Percentiles rank a stretch among this genome's conserved stretches.
Evolutionary conservation across 2,797 vertebrate genomes (phyloP).

Genomic region (Sebastiscus tertius): DNA sequence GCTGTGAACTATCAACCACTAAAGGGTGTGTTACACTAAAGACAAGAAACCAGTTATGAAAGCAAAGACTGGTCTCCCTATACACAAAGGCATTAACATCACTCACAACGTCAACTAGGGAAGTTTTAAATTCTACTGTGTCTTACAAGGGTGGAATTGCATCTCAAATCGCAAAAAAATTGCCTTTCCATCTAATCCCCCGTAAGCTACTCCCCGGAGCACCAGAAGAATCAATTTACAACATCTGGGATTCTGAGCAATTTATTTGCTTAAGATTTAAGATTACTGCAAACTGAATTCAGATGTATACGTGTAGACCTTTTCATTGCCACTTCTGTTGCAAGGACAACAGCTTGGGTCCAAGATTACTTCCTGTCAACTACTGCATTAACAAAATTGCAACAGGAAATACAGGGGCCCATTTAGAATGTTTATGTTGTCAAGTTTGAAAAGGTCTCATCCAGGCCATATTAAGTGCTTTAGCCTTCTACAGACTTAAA

Average conservation of each 20-base stretch:
- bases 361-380: too few relatives aligned
- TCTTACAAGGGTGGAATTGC: slow-evolving; percentile 15
- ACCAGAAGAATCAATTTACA: slow-evolving; percentile 36
- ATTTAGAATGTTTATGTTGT: background rate
- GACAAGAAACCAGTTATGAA: slow-evolving; percentile 10
- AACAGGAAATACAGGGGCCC: background rate
- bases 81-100: background rate
- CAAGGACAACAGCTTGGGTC: too few relatives aligned
- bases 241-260: slow-evolving; percentile 28
- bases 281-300: slow-evolving; percentile 14
- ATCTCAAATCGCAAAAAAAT: slow-evolving; percentile 7
- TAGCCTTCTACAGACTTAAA: too few relatives aligned
- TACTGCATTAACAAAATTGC: background rate
- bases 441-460: too few relatives aligned
- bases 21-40: background rate
- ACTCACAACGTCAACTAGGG: background rate
- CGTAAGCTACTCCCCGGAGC: slow-evolving; percentile 1
- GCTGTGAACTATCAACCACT: background rate
- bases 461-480: too few relatives aligned
- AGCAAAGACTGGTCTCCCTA: background rate
- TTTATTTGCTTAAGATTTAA: slow-evolving; percentile 38
- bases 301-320: background rate
- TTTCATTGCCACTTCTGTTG: too few relatives aligned
- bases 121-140: background rate
- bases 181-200: slow-evolving; percentile 39